Evolutionary conservation across 2,888 invertebrate genomes (phyloP).

Genomic region (Therioaphis trifolii): DNA sequence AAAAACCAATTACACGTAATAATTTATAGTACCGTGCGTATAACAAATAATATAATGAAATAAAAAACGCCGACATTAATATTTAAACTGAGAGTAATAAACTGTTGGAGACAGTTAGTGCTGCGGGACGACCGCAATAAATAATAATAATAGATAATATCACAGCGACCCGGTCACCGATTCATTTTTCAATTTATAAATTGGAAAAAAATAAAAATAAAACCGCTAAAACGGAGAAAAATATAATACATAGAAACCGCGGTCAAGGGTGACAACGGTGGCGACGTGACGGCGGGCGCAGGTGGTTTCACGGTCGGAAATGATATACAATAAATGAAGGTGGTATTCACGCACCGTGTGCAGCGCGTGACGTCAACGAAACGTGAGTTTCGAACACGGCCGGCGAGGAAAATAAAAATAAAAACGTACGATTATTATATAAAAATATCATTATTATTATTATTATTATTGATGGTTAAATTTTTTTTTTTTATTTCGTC

Average conservation of each 20-base stretch:
- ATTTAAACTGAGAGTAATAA: no score
- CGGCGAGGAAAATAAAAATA: background rate
- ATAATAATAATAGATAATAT: no score
- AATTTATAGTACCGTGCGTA: no score
- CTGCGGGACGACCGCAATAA: background rate
- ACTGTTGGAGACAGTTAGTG: no score
- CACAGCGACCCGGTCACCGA: no score
- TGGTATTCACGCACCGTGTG: background rate
- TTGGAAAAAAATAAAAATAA: background rate
- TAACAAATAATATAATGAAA: no score
- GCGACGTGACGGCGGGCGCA: no score
- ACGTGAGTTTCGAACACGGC: slow-evolving; percentile 36
- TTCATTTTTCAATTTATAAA: background rate
- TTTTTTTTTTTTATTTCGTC: slow-evolving; percentile 1
- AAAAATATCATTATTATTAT: slow-evolving; percentile 4
- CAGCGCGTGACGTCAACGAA: slow-evolving; percentile 46
- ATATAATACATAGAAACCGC: background rate
- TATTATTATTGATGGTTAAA: background rate
- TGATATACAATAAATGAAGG: background rate
- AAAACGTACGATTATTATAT: slow-evolving; percentile 11
- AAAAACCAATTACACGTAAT: background rate
- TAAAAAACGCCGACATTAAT: no score
- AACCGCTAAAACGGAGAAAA: background rate
- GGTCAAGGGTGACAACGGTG: background rate
- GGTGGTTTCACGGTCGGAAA: slow-evolving; percentile 12